Conservation (phyloP, 2,888 invertebrate species). For the Autographa gamma region DNA sequence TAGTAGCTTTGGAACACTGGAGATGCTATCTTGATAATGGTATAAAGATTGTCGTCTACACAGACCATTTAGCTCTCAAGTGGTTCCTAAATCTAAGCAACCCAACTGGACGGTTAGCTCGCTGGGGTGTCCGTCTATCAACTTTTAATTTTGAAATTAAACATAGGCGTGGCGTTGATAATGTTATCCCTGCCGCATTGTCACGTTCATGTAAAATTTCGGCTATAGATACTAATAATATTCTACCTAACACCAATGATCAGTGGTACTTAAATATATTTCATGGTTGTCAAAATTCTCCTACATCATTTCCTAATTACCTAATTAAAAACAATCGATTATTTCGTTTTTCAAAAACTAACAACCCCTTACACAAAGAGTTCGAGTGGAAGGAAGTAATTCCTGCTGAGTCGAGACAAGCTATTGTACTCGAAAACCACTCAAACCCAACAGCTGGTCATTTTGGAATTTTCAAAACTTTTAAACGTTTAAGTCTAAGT, state of each 20-base stretch:
- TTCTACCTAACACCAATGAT: too few species aligned
- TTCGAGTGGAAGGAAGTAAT: too few species aligned
- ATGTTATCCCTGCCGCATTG: constrained; percentile 5
- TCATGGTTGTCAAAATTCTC: background rate
- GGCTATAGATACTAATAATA: background rate
- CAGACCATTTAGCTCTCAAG: constrained; percentile 21
- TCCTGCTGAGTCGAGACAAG: too few species aligned
- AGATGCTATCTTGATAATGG: background rate
- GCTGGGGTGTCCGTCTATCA: constrained; percentile 23
- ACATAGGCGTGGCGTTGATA: too few species aligned
- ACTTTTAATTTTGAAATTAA: constrained; percentile 8
- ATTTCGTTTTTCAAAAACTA: too few species aligned
- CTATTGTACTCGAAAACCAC: background rate
- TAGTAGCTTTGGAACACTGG: constrained; percentile 2
- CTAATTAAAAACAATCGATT: too few species aligned
- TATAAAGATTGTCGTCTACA: background rate
- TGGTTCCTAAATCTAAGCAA: constrained; percentile 25
- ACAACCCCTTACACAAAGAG: too few species aligned
- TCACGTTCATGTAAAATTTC: background rate
- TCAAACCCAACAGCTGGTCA: background rate
- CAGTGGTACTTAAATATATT: background rate
- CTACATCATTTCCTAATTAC: background rate
- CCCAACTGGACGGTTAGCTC: constrained; percentile 21
- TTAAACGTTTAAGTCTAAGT: background rate
- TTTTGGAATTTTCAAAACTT: constrained; percentile 2